Evolutionary conservation across 2,797 vertebrate genomes (phyloP), one percentile per base, ranked within the genome.

Genomic region (Arnoldichthys spilopterus): DNA sequence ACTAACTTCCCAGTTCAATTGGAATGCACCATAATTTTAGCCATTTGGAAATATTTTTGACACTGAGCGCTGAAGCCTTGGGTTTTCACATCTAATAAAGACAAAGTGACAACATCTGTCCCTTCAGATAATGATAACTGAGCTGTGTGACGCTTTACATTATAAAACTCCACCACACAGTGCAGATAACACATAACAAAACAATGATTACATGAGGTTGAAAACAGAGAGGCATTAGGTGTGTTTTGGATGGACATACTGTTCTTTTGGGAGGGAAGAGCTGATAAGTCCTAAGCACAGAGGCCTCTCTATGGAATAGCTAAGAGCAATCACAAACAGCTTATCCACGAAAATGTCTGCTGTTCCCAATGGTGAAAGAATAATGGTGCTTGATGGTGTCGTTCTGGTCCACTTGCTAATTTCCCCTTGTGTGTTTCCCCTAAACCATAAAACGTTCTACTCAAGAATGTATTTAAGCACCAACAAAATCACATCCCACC

Each of bases 321-420:
- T 34, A 61, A 56, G 47, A 43, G 47, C 63, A 69, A 81, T 76
- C 62, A 43, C n/a, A 78, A 80, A 68, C 54, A 75, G 37, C 61
- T 56, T 24, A 80, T 67, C 43, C 63, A 75, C n/a, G 24, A 74
- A 70, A 43, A 58, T 43, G 18, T n/a, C 34, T 43, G 9, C 9
- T 12, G 6, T 63, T 63, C 2, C 61, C 1, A 11, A 37, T 1
- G 9, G 63, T 22, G 34, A n/a, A 40, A 22, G n/a, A 45, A 24
- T 12, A 12, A 22, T 9, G 12, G 13, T 28, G 16, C 4, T 34
- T 68, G 64, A 47, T 16, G 18, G 16, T 16, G n/a, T 24, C 12
- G 22, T 3, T 20, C 12, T 32, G 8, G 30, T 30, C 45, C 4
- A 8, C 51, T 49, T 51, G 32, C 16, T 70, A 30, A 53, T 72